Conservation (phyloP, 2,888 invertebrate species). For the Gasteruption jaculator region DNA sequence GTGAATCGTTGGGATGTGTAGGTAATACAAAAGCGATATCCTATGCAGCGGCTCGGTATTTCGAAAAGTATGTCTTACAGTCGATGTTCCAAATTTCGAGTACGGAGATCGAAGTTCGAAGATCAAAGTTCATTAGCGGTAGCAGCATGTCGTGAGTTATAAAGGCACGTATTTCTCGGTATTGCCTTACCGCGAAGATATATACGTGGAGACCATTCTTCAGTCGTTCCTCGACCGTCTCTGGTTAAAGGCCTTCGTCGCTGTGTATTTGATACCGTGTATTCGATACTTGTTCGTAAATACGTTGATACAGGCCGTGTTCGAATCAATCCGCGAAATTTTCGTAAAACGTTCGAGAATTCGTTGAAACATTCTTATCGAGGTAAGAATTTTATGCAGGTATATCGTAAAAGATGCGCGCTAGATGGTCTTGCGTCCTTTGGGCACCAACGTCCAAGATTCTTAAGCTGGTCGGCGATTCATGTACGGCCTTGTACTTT, state of each 20-base stretch:
- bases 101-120: constrained; percentile 20
- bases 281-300: too few relatives aligned
- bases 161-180: constrained; percentile 14
- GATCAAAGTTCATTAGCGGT: constrained; percentile 28
- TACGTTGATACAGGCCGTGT: too few relatives aligned
- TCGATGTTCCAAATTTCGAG: constrained; percentile 17
- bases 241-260: constrained; percentile 11
- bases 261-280: too few relatives aligned
- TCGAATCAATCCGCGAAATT: too few relatives aligned
- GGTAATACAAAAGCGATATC: constrained; percentile 2
- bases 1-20: background rate
- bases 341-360: too few relatives aligned
- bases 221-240: constrained; percentile 27
- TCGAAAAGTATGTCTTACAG: constrained; percentile 2
- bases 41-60: constrained; percentile 5
- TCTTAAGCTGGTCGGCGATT: too few relatives aligned
- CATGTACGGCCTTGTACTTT: too few relatives aligned
- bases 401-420: too few relatives aligned
- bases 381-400: too few relatives aligned
- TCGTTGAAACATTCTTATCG: too few relatives aligned
- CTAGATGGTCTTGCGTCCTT: too few relatives aligned
- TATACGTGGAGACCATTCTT: constrained; percentile 22
- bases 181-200: constrained; percentile 8
- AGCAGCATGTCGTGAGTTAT: constrained; percentile 4
- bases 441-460: too few relatives aligned